Percentiles rank a stretch among this genome's conserved stretches.
These are phyloP conservation scores for Xestia ashworthii DNA, from an alignment of 2,888 invertebrate genomes.

Conservation along the genomic window DNA sequence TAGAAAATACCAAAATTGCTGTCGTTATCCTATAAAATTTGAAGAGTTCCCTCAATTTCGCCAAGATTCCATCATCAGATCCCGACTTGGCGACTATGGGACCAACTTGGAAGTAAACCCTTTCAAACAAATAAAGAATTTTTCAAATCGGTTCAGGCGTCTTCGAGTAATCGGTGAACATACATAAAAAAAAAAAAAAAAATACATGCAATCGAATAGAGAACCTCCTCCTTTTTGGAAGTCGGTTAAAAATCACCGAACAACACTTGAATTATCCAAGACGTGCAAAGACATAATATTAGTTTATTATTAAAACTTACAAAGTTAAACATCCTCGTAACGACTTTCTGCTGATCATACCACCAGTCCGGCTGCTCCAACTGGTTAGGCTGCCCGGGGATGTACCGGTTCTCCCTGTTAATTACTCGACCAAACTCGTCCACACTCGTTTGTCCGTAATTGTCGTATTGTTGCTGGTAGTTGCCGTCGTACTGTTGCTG, in stretches of 20 bases:
- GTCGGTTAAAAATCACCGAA: not conserved
- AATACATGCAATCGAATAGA: no score
- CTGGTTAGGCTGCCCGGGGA: conserved; percentile 87
- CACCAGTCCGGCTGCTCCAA: conserved; percentile 90
- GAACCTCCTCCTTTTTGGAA: no score
- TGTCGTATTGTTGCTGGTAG: conserved; percentile 71
- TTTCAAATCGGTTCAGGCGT: no score
- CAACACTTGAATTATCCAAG: not conserved
- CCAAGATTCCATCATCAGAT: no score
- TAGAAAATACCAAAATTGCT: no score
- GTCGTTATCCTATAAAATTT: no score
- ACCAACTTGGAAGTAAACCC: no score
- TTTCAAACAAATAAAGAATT: no score
- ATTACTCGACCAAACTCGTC: conserved; percentile 74
- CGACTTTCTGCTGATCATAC: conserved; percentile 89
- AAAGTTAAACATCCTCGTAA: conserved; percentile 94
- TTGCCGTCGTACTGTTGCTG: conserved; percentile 72
- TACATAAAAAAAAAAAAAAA: no score
- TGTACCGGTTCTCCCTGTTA: conserved; percentile 63
- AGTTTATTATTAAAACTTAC: conserved; percentile 82
- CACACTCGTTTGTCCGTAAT: conserved; percentile 66
- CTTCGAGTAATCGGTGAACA: no score
- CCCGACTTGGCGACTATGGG: no score
- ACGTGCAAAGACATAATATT: not conserved
- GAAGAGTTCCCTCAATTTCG: no score